Evolutionary conservation across 1,140 invertebrate species (phyloP).

Genomic region (Drosophila sturtevanti): DNA sequence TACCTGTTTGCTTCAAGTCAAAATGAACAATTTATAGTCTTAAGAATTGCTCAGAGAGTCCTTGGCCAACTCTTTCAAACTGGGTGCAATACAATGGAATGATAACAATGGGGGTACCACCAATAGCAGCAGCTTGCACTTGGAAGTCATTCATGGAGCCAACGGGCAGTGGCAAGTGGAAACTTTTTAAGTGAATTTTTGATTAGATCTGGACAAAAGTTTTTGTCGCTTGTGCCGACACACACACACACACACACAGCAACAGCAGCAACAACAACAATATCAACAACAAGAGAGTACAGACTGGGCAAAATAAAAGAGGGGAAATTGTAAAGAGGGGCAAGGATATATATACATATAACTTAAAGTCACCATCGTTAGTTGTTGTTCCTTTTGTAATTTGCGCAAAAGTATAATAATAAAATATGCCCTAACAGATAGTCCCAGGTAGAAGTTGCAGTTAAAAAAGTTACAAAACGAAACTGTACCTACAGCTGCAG

Average conservation of each 20-base stretch:
- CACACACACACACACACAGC: too few species aligned
- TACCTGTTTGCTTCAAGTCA: conserved; percentile 9
- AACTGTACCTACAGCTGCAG: conserved; percentile 57
- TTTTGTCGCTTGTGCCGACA: conserved; percentile 65
- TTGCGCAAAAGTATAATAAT: conserved; percentile 77
- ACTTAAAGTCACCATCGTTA: conserved; percentile 69
- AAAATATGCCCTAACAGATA: conserved; percentile 75
- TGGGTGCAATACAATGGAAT: conserved; percentile 42
- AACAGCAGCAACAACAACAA: conserved; percentile 23
- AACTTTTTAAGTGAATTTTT: conserved; percentile 81
- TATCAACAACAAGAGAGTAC: too few species aligned
- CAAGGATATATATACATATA: conserved; percentile 34
- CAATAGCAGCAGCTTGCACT: conserved; percentile 39
- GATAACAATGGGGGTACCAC: conserved; percentile 54
- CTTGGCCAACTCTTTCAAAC: conserved; percentile 17
- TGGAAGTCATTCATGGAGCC: conserved; percentile 60
- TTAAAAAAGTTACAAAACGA: conserved; percentile 53
- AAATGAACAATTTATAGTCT: conserved; percentile 6
- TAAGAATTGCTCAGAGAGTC: conserved; percentile 23
- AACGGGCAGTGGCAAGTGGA: conserved; percentile 53
- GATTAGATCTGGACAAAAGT: conserved; percentile 78
- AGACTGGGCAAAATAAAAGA: background rate
- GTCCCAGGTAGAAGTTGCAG: conserved; percentile 18
- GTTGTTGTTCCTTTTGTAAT: conserved; percentile 71
- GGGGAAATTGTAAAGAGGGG: background rate